Evolutionary conservation across 2,797 vertebrate species (phyloP), one percentile per base, ranked within the genome.

Genomic region (Neopelma chrysocephalum): DNA sequence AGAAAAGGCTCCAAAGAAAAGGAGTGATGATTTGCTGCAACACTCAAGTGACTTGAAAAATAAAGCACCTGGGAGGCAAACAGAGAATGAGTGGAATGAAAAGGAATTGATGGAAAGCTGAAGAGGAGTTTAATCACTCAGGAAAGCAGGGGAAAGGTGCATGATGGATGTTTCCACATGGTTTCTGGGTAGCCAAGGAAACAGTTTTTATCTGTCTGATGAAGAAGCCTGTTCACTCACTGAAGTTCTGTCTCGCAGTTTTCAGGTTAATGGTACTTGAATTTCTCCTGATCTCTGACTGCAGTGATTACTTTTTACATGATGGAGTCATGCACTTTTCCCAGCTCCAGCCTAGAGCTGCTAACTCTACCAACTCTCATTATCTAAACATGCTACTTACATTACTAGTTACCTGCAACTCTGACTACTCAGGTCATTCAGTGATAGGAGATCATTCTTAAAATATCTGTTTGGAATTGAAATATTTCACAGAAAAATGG

Each of bases 1-100:
- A 82, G 87, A 76, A 89, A 87, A 76, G 43, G n/a, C 58, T 93
- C 56, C 82, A 85, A 60, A 91, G 56, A 87, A 93, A 87, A 80
- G 29, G 21, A 91, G 53, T 3, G 62, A 96, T 87, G 68, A 92
- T 92, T 96, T 93, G 68, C 87, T 94, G 84, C 51, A 70, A 82
- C 64, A 57, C 82, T 89, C n/a, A 38, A 91, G 58, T 0, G 2
- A 42, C 82, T 80, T 82, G 79, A 91, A 85, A 96, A 85, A 87
- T 87, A 95, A 92, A 93, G 87, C 93, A 95, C 87, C 91, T 96
- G 91, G 89, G 42, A 95, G 79, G 91, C 78, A 91, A 89, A 80
- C 17, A 66, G 68, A 85, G 92, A 87, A 91, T 56, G 64, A 91
- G 43, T 18, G 51, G 71, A 81, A 89, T 91, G 80, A 96, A 95